A percentile compares a stretch with the other conserved stretches of the same genome.
Conservation (phyloP, 1,140 invertebrate species). For the Zaprionus inermis region DNA sequence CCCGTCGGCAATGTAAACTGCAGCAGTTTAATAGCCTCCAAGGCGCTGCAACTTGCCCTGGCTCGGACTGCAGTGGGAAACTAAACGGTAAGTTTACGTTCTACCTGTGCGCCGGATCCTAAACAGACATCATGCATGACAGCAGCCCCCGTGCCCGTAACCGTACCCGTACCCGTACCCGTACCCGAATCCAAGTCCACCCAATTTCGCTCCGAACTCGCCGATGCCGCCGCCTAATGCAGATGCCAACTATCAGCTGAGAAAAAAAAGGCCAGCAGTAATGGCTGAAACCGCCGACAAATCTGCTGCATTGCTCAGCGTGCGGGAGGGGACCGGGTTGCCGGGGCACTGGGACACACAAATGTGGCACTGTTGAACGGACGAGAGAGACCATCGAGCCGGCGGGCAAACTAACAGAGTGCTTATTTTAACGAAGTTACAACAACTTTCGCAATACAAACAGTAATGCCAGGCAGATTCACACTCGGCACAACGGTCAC, state of each 20-base stretch:
- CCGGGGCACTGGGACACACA: background rate
- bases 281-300: conserved; percentile 77
- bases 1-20: conserved; percentile 43
- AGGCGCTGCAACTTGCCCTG: conserved; percentile 47
- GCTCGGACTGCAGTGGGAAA: conserved; percentile 16
- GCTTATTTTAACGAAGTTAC: conserved; percentile 82
- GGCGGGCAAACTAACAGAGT: conserved; percentile 79
- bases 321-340: background rate
- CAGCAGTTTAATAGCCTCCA: conserved; percentile 72
- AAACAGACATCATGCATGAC: conserved; percentile 20
- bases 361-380: conserved; percentile 25
- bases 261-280: conserved; percentile 50
- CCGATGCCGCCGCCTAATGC: conserved; percentile 64
- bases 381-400: conserved; percentile 55
- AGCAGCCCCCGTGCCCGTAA: background rate
- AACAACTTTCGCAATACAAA: conserved; percentile 81
- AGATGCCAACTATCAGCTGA: conserved; percentile 67
- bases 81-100: conserved; percentile 69
- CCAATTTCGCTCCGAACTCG: conserved; percentile 58
- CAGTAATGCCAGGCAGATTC: conserved; percentile 80
- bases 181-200: conserved; percentile 59
- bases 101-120: conserved; percentile 25
- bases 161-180: conserved; percentile 38
- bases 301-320: conserved; percentile 71
- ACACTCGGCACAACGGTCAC: conserved; percentile 71